Base-by-base conservation (phyloP, 1,140 invertebrate species). In the Cydia splendana region DNA sequence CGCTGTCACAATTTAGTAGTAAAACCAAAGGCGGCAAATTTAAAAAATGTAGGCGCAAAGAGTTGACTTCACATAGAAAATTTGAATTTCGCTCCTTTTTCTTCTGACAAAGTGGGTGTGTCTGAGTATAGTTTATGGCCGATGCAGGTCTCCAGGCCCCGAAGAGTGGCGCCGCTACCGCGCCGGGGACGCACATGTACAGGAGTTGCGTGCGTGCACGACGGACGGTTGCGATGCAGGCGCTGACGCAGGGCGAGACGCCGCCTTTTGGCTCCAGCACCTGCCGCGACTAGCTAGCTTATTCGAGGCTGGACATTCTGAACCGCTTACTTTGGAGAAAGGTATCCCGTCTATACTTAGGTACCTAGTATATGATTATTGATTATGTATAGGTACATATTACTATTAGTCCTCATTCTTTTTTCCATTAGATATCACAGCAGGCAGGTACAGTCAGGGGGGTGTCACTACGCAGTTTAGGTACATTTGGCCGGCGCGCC, bases 141-240 rank as follows among this genome's bases (percentile, higher is more conserved):
- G 93, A 86, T 92, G 93, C 4, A 95, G 94, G 12, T 93, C 94
- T 5, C 94, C 93, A 57, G 90, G 90, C 15, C 93, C 93, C 51
- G 92, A 94, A 28, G 87, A 91, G 15, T 96, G 95, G 95, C 82
- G 88, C 69, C 91, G 93, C n/a, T 96, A 95, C 80, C 94, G 88
- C n/a, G 77, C 84, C 1, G 88, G 93, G 6, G 93, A 91, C 75
- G 84, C 86, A 4, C 85, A 91, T 45, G 83, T 93, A 20, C 85
- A 88, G 76, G 86, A 89, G 62, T 85, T 92, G 53, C 83, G 81
- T 30, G 83, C 85, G 62, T 79, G 76, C 57, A 75, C 69, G n/a
- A 74, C 74, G 34, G 71, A 69, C 20, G 73, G n/a, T 30, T 76
- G 80, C 57, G 20, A 4, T 1, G 18, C 38, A 74, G 76, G 38